Evolutionary conservation across 2,797 vertebrate genomes (phyloP).

Genomic region (Corythornis leucogaster): DNA sequence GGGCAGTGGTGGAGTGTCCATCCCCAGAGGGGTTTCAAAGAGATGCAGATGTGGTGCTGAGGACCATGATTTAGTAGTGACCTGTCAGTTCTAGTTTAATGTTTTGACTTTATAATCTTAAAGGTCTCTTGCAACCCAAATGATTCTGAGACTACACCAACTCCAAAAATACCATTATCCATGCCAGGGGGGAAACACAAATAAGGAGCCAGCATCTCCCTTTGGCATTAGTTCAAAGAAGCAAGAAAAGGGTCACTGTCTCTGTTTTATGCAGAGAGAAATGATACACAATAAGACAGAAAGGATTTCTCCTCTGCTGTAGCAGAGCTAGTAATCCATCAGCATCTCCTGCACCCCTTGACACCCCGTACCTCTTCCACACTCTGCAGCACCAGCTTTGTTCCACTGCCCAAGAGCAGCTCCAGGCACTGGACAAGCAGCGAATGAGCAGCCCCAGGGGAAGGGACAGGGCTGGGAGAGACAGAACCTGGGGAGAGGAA

Average conservation of each 20-base stretch:
- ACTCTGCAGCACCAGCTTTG: fast-evolving
- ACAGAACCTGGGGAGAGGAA: not conserved
- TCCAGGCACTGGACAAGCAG: not conserved
- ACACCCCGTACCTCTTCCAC: fast-evolving
- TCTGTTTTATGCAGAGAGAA: not conserved
- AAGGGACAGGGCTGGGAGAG: not conserved
- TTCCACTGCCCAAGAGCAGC: not conserved
- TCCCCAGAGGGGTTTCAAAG: not conserved
- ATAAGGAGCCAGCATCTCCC: not conserved
- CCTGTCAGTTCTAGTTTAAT: not conserved
- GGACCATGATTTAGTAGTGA: not conserved
- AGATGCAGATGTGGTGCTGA: not conserved
- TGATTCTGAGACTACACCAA: not conserved
- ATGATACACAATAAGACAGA: not conserved
- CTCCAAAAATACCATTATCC: not conserved
- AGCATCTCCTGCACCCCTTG: not conserved
- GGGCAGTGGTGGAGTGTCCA: not conserved
- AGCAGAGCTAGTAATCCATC: fast-evolving
- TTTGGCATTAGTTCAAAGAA: not conserved
- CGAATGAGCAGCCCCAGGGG: fast-evolving
- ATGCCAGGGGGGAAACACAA: not conserved
- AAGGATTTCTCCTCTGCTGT: not conserved
- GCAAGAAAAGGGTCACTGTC: not conserved
- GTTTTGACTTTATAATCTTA: not conserved
- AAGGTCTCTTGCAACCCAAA: not conserved